These are phyloP conservation scores for Oikopleura vanhoeffeni DNA, from an alignment of 23 tunicate genomes.

Conservation along the genomic window DNA sequence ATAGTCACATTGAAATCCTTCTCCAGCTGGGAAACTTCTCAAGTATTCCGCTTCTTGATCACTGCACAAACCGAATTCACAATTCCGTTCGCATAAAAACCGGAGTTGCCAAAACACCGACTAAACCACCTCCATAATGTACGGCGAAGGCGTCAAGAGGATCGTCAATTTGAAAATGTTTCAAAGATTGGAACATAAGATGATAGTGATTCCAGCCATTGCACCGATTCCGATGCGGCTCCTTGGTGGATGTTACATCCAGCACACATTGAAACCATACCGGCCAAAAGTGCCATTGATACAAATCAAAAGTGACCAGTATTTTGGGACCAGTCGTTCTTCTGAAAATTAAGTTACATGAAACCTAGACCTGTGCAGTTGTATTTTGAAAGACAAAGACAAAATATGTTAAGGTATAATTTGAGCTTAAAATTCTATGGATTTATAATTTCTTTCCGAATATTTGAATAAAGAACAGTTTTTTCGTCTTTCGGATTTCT, in stretches of 20 bases:
- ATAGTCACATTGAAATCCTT: too few relatives aligned
- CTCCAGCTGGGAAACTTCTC: too few relatives aligned
- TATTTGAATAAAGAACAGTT: too few relatives aligned
- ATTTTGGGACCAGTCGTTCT: slow-evolving; percentile 29
- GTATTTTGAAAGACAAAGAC: too few relatives aligned
- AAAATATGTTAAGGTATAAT: too few relatives aligned
- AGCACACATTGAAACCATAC: slow-evolving; percentile 87
- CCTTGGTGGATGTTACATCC: slow-evolving; percentile 36
- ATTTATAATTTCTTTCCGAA: too few relatives aligned
- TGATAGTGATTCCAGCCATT: slow-evolving; percentile 29
- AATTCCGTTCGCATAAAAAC: background rate
- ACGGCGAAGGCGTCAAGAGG: slow-evolving; percentile 69
- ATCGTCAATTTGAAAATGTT: slow-evolving; percentile 43
- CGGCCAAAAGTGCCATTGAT: slow-evolving; percentile 74
- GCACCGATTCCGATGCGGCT: slow-evolving; percentile 55
- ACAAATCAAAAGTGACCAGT: slow-evolving; percentile 52
- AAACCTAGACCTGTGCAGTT: too few relatives aligned
- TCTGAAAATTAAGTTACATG: too few relatives aligned
- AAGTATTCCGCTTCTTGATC: too few relatives aligned
- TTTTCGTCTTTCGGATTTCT: too few relatives aligned
- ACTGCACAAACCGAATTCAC: background rate
- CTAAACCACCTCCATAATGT: slow-evolving; percentile 6
- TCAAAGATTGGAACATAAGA: slow-evolving; percentile 21
- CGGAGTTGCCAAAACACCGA: slow-evolving; percentile 1
- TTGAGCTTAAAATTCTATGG: too few relatives aligned